These are phyloP conservation scores for Schlechtendalia chinensis DNA, from an alignment of 1,140 invertebrate genomes.

Conservation along the genomic window DNA sequence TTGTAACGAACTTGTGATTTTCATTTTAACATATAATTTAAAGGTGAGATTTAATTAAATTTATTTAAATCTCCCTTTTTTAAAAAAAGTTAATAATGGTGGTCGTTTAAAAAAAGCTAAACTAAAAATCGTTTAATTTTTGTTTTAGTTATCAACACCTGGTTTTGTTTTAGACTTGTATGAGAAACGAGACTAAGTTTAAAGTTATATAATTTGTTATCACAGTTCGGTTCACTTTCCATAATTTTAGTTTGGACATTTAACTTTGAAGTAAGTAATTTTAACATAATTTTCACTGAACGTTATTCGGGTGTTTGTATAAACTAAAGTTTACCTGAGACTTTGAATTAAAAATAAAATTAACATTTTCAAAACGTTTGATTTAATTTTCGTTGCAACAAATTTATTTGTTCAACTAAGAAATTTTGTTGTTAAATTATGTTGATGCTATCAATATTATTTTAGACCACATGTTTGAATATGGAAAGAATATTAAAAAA, in stretches of 20 bases:
- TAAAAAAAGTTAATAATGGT: too few species aligned
- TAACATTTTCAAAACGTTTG: too few species aligned
- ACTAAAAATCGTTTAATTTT: slow-evolving; percentile 24
- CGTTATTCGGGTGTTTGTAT: not conserved
- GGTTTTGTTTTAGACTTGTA: not conserved
- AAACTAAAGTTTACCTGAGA: not conserved
- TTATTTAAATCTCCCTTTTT: too few species aligned
- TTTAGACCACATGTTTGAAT: too few species aligned
- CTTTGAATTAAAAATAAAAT: not conserved
- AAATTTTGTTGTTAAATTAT: too few species aligned
- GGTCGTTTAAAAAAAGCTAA: slow-evolving; percentile 2
- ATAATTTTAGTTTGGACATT: slow-evolving; percentile 11
- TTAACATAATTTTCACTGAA: not conserved
- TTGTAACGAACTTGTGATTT: not conserved
- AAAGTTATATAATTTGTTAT: slow-evolving; percentile 35
- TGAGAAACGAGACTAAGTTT: slow-evolving; percentile 15
- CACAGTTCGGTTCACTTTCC: not conserved
- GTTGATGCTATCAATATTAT: too few species aligned
- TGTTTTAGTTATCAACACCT: slow-evolving; percentile 5
- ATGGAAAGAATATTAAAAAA: too few species aligned
- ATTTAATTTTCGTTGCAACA: too few species aligned
- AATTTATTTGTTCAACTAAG: too few species aligned
- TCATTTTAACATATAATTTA: not conserved
- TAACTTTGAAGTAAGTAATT: slow-evolving; percentile 18
- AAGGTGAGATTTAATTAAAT: not conserved